Evolutionary conservation across 2,888 invertebrate species (phyloP).

Genomic region (Lampropteryx suffumata): DNA sequence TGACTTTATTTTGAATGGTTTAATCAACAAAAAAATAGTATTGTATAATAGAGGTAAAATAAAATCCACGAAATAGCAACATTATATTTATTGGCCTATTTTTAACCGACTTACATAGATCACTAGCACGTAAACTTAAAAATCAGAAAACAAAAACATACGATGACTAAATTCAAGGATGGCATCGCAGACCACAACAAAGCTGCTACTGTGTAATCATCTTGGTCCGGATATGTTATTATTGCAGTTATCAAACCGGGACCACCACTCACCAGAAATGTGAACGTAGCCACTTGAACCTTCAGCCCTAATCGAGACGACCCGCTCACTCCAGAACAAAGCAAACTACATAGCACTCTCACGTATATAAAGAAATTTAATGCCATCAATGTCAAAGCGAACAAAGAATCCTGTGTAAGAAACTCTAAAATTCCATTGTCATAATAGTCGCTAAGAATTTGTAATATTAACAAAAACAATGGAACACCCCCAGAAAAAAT

Average conservation of each 20-base stretch:
- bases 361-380: slow-evolving; percentile 16
- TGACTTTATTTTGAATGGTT: too few species aligned
- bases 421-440: not conserved
- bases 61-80: too few species aligned
- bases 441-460: not conserved
- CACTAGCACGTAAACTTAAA: slow-evolving; percentile 4
- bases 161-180: slow-evolving; percentile 2
- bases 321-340: slow-evolving; percentile 1
- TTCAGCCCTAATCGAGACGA: slow-evolving; percentile 13
- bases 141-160: slow-evolving; percentile 15
- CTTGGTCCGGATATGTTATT: not conserved
- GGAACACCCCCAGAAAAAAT: slow-evolving; percentile 29
- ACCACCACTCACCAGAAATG: slow-evolving; percentile 9
- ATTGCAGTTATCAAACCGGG: slow-evolving; percentile 6
- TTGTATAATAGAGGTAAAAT: too few species aligned
- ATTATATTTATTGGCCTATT: too few species aligned
- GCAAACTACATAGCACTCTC: slow-evolving; percentile 10
- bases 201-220: not conserved
- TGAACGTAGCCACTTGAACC: slow-evolving; percentile 12
- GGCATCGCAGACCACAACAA: slow-evolving; percentile 5
- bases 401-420: slow-evolving; percentile 4
- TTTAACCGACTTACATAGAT: too few species aligned
- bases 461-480: not conserved
- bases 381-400: slow-evolving; percentile 3
- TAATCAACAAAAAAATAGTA: too few species aligned